Base-by-base conservation (phyloP, 2,888 invertebrate genomes). In the Cremastobaeus sp. region DNA sequence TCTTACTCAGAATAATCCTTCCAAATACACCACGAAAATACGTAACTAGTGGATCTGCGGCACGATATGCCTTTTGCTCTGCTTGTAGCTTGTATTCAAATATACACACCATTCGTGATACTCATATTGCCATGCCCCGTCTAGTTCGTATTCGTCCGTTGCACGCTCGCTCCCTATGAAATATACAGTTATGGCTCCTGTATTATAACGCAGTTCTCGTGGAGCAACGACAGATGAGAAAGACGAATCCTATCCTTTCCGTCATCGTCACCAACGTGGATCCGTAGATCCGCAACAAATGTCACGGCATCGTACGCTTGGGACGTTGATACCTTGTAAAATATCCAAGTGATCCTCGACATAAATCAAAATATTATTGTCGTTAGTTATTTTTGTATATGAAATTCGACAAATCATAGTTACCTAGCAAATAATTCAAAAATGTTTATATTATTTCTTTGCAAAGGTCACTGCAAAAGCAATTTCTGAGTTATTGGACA, bases 251-350 rank as follows among this genome's bases (percentile, higher is more conserved):
- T 70, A 47, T 68, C 77, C 71, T 60, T 71, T 75, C 76, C 77
- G 77, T 81, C 69, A 74, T 64, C 74, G 75, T 77, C 76, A 75
- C 59, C 76, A 60, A 60, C 54, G 59, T 55, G 66, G 76, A 76
- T 54, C 75, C 77, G 72, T 77, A 79, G 81, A 80, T 82, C 79
- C 79, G 79, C 81, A 83, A 80, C 83, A 79, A 80, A 78, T 79
- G 77, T 59, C 71, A 65, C 39, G 75, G 76, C 77, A 79, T 39
- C 48, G 48, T 45, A 17, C 39, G 35, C n/a, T 28, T 48, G 30
- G 48, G 45, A 77, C 78, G 76, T 77, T 77, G 73, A 72, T 69
- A 57, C 45, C 39, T 35, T 14, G 45, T 43, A 43, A 21, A 57
- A 70, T 39, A 32, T 65, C 25, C 20, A 28, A 32, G 65, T 52